phyloP scores from a whole-genome alignment of 2,113 vertebrate genomes.

The Cheilinus undulatus region DNA sequence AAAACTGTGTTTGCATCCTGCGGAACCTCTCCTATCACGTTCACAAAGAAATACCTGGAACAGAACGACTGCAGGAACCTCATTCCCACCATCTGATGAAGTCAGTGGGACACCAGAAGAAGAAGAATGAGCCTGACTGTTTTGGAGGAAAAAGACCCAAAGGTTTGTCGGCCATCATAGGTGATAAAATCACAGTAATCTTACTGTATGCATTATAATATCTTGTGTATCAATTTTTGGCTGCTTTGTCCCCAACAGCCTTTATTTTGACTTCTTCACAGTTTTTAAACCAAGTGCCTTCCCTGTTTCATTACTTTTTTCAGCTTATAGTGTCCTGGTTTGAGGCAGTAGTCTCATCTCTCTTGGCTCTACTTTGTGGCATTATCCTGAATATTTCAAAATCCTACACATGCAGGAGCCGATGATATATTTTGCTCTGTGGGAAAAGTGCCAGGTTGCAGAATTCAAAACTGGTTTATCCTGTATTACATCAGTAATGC shows the following conservation, averaged over 20 bases:
- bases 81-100: constrained; percentile 79
- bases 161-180: constrained; percentile 79
- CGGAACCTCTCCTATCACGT: constrained; percentile 97
- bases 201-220: neutral
- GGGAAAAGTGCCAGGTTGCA: too few relatives aligned
- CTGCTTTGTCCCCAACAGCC: neutral
- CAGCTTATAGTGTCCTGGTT: too few relatives aligned
- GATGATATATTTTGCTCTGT: too few relatives aligned
- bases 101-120: constrained; percentile 86
- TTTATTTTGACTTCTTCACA: neutral
- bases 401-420: neutral
- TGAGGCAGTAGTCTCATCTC: neutral
- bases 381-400: neutral
- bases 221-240: neutral
- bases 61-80: constrained; percentile 89
- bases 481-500: too few relatives aligned
- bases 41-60: constrained; percentile 96
- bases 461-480: too few relatives aligned
- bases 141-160: constrained; percentile 93
- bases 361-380: neutral
- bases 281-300: neutral
- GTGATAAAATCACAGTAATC: neutral
- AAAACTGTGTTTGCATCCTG: constrained; percentile 98
- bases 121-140: constrained; percentile 92
- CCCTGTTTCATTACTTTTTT: neutral